Evolutionary conservation across 2,113 vertebrate genomes (phyloP), one percentile per base, ranked within the genome.

Genomic region (Xiphophorus couchianus): DNA sequence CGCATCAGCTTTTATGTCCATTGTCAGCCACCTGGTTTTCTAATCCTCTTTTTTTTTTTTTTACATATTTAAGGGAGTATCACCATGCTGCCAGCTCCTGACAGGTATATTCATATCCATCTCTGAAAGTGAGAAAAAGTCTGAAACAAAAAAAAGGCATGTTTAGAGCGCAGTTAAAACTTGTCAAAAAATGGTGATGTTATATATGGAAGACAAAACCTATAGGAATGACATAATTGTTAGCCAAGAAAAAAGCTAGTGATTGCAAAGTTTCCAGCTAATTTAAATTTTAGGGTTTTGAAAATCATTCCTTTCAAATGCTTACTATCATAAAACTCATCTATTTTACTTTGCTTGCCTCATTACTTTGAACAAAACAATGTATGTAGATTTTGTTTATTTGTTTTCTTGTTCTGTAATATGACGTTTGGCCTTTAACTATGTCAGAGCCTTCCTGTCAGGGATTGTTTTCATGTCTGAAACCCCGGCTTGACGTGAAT

Each of bases 391-490:
- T 37, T 3, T 37, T 37, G 35, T 11, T 37, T 37, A 37, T 12
- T 37, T 37, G 35, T 3, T 37, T 11, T 37, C 35, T 37, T 37
- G 35, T 10, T 42, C 39, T 42, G 14, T 42, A 42, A 42, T 15
- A 4, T 42, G 39, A 37, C 14, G 10, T 66, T 30, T 66, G 61
- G 31, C 19, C n/a, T 76, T 6, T 27, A 27, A 37, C 22, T 37
- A 28, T 60, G 25, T 35, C 62, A n/a, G 72, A 68, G 77, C 64
- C 28, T 42, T 73, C 44, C 80, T 65, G 77, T 88, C 15, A 4
- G 9, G 62, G 28, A 63, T 69, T 71, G 51, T 69, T 37, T 37
- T 78, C 81, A 69, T 62, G 80, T 78, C 73, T 58, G 76, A 17
- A 71, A 22, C 72, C 19, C 19, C 62, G 15, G 69, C 63, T 29